Evolutionary conservation across 2,888 invertebrate species (phyloP), one percentile per base, ranked within the genome.

Genomic region (Cephonodes hylas): DNA sequence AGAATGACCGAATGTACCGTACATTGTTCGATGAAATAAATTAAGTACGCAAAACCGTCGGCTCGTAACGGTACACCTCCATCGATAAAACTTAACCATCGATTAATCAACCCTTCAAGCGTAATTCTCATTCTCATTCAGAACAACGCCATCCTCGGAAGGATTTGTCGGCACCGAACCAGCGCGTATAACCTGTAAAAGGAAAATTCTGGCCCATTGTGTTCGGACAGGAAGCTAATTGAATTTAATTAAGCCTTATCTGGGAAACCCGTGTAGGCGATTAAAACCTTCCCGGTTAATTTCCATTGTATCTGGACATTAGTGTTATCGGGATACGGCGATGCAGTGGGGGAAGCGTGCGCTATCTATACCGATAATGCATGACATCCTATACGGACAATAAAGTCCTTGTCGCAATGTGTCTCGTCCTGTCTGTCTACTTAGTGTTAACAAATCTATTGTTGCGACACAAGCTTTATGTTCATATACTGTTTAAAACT

Each of bases 281-380:
- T 58, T 71, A 65, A 56, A 59, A 45, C 63, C 61, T 73, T 69
- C 69, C 71, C 58, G 25, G 18, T 58, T 73, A 70, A 73, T 70
- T 62, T 64, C 62, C 56, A 61, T 45, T 31, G 38, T 65, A 61
- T 63, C 63, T 59, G 64, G 60, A 64, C 70, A 61, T 70, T 69
- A 69, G 69, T 73, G 70, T 77, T 77, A 80, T 78, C 77, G 66
- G 69, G 66, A 71, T 69, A 62, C 68, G 68, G 72, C 73, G 70
- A 62, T 70, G 64, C 48, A 67, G 64, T 66, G 65, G 62, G 71
- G 46, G 6, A 15, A 4, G 53, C 72, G 75, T 77, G 70, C 69
- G 76, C 76, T 86, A 84, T 85, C 82, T 77, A 65, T 69, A 63
- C 65, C 65, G 77, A 80, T 80, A 80, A 80, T 73, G 70, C 72